These are phyloP conservation scores for Tetramorium simillimum DNA, from an alignment of 1,140 invertebrate genomes.

Conservation along the genomic window DNA sequence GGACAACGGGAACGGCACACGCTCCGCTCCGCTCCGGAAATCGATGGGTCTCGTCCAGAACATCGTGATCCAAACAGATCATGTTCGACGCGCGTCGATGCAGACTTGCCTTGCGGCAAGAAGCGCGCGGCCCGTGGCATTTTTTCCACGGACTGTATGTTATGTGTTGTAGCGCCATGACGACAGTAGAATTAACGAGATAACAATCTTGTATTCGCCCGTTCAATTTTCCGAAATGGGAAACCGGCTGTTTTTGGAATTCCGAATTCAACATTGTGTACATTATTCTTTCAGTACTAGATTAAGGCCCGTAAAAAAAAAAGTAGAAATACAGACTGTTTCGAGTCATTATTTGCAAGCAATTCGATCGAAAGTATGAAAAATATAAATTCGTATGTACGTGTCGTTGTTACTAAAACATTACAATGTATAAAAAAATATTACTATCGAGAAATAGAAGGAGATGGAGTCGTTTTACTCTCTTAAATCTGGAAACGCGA, in stretches of 20 bases:
- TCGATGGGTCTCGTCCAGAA: conserved; percentile 24
- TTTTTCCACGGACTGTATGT: conserved; percentile 7
- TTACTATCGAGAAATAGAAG: not conserved
- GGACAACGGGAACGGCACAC: conserved; percentile 7
- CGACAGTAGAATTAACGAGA: conserved; percentile 12
- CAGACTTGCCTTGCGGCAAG: conserved; percentile 11
- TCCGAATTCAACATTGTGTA: not conserved
- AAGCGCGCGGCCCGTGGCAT: not conserved
- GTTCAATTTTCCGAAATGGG: not conserved
- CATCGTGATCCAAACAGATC: conserved; percentile 26
- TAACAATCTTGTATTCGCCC: conserved; percentile 24
- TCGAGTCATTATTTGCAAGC: not conserved
- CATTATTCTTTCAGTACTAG: not conserved
- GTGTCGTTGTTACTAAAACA: not conserved
- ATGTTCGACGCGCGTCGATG: conserved; percentile 16
- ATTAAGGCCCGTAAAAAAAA: not conserved
- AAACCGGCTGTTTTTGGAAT: not conserved
- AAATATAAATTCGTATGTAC: not conserved
- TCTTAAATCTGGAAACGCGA: not conserved
- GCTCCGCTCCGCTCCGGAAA: conserved; percentile 7
- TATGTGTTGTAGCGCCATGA: not conserved
- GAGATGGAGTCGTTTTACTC: not conserved
- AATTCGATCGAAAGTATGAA: not conserved
- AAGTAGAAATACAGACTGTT: not conserved
- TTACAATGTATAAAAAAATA: not conserved